Evolutionary conservation across 1,140 invertebrate genomes (phyloP).

Genomic region (Drosophila dunni): DNA sequence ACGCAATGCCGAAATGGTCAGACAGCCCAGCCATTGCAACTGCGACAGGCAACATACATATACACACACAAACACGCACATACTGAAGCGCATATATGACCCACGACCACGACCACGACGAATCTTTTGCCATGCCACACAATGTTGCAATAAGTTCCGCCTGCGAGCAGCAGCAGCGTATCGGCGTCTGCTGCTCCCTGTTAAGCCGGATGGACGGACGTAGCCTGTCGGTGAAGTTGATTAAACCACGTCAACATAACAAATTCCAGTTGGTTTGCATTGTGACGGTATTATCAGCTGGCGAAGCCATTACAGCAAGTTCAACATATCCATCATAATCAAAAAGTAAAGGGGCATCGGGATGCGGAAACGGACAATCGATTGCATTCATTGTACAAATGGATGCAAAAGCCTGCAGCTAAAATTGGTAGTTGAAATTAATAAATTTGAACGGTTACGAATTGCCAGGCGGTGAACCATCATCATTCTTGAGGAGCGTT

Average conservation of each 20-base stretch:
- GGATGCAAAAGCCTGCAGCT: conserved; percentile 48
- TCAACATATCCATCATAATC: conserved; percentile 76
- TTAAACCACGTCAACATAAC: conserved; percentile 82
- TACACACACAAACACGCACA: not conserved
- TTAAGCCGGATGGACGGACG: conserved; percentile 28
- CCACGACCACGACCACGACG: conserved; percentile 52
- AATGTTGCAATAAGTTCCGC: conserved; percentile 80
- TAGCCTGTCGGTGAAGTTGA: conserved; percentile 63
- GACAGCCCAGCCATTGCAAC: conserved; percentile 27
- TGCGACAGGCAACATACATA: conserved; percentile 1
- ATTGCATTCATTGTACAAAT: conserved; percentile 29
- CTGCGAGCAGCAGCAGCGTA: conserved; percentile 26
- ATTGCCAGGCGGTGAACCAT: conserved; percentile 62
- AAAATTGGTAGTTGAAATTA: conserved; percentile 78
- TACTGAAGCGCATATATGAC: conserved; percentile 49
- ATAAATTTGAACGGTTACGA: conserved; percentile 81
- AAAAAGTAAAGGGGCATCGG: conserved; percentile 53
- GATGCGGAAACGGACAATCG: not conserved
- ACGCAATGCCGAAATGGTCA: conserved; percentile 78
- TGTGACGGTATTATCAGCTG: conserved; percentile 77
- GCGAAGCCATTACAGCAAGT: conserved; percentile 32
- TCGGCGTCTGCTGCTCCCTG: conserved; percentile 18
- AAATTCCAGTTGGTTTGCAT: conserved; percentile 75
- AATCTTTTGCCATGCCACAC: conserved; percentile 60
- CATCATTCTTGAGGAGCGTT: conserved; percentile 35